Evolutionary conservation across 1,140 invertebrate species (phyloP), one percentile per base, ranked within the genome.

Genomic region (Nomia melanderi): DNA sequence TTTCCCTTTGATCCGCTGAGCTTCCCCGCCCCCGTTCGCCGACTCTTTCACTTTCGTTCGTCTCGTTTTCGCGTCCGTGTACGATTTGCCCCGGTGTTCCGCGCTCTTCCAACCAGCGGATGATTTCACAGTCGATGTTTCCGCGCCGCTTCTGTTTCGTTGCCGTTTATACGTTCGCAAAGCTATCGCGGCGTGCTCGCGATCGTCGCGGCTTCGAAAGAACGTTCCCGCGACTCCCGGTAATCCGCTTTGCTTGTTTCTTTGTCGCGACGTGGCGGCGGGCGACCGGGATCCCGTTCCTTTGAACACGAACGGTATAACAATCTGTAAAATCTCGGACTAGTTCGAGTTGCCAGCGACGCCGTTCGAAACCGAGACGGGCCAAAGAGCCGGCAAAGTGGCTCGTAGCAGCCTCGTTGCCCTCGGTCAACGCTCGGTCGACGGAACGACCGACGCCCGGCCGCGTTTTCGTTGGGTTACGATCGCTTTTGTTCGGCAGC

Each of bases 401-500:
- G 56, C 64, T 74, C 74, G 79, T 82, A 78, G 67, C 50, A 56
- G 47, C 29, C n/a, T 23, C 64, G n/a, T 44, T 39, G 23, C 44
- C 33, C 36, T 36, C 36, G 36, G 17, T 44, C 54, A 41, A 33
- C 54, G 41, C 29, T 69, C 74, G 39, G 44, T 81, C 33, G 63
- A 36, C 65, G 31, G 36, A 82, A 82, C 70, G 80, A 53, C 50
- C 76, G 70, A 62, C 70, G 41, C 47, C 27, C 62, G 33, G 59
- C 23, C 66, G 53, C 29, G 75, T 69, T 83, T 78, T 78, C 75
- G 50, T 62, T 69, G 67, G 72, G 81, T 77, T 77, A 77, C 73
- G 75, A 60, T 74, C 69, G 57, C 20, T 33, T n/a, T 65, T 71
- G 63, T 77, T 63, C 53, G 59, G 60, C 53, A 27, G 60, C 50